phyloP scores from a whole-genome alignment of 2,888 invertebrate species.

The Proisotoma minuta region DNA sequence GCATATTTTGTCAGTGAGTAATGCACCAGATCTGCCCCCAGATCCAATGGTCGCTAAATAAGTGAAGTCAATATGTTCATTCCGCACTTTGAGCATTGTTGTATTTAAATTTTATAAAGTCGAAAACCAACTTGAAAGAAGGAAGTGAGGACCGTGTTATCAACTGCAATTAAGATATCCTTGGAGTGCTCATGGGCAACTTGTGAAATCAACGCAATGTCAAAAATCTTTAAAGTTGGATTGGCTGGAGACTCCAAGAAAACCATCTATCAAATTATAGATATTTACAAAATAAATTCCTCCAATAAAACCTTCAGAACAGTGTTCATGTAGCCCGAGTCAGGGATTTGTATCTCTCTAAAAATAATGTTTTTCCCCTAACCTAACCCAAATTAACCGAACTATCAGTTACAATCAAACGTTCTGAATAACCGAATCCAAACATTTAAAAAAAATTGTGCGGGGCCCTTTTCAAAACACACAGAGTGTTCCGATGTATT shows the following conservation, averaged over 20 bases:
- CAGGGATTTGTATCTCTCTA: too few species aligned
- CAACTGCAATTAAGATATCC: constrained; percentile 54
- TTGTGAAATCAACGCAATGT: constrained; percentile 53
- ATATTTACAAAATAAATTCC: background rate
- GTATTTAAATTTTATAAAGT: background rate
- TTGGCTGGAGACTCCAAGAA: constrained; percentile 62
- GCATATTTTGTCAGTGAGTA: constrained; percentile 96
- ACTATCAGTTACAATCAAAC: too few species aligned
- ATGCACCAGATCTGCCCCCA: constrained; percentile 84
- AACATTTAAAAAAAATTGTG: too few species aligned
- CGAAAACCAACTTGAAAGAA: constrained; percentile 53
- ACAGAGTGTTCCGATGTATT: too few species aligned
- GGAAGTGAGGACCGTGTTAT: constrained; percentile 59
- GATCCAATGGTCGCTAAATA: constrained; percentile 69
- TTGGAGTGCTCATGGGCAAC: constrained; percentile 49
- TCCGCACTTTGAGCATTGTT: background rate
- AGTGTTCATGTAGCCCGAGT: too few species aligned
- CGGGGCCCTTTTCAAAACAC: too few species aligned
- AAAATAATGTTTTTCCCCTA: too few species aligned
- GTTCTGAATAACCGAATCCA: too few species aligned
- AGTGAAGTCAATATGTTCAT: constrained; percentile 6
- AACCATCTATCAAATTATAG: constrained; percentile 50
- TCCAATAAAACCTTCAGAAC: too few species aligned
- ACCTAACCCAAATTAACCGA: too few species aligned
- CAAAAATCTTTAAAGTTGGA: constrained; percentile 57